Conservation (phyloP, 2,113 vertebrate genomes). For the Trichomycterus rosablanca region DNA sequence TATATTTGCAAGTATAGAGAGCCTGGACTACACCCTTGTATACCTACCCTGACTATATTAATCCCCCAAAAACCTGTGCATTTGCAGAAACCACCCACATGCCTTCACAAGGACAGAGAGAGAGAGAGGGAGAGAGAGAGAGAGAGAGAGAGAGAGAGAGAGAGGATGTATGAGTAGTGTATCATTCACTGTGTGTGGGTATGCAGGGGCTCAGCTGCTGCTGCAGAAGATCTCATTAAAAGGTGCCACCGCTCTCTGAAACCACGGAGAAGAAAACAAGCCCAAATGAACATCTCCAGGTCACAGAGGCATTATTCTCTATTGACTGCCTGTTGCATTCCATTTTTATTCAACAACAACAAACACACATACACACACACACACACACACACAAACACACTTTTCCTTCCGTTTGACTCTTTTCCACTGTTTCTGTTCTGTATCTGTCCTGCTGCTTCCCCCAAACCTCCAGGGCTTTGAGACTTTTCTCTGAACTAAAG, state of each 20-base stretch:
- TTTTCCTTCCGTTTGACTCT: not conserved
- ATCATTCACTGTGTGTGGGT: conserved; percentile 13
- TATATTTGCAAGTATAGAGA: too few species aligned
- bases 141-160: conserved; percentile 29
- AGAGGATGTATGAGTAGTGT: conserved; percentile 14
- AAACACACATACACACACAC: not conserved
- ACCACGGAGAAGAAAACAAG: conserved; percentile 16
- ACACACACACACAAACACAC: conserved; percentile 1
- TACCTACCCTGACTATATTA: too few species aligned
- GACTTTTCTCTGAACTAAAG: too few species aligned
- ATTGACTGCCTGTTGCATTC: not conserved
- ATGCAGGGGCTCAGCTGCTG: conserved; percentile 30
- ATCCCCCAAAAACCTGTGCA: too few species aligned
- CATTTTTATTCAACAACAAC: not conserved
- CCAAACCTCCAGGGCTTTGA: conserved; percentile 11
- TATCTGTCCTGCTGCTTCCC: too few species aligned
- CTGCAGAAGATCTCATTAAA: conserved; percentile 42
- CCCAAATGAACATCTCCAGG: conserved; percentile 20
- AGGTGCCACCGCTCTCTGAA: conserved; percentile 31
- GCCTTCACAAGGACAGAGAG: too few species aligned
- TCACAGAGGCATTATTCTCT: conserved; percentile 12
- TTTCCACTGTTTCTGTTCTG: conserved; percentile 41
- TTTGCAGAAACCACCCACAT: too few species aligned
- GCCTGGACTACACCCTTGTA: too few species aligned
- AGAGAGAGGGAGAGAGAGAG: too few species aligned